These are phyloP conservation scores for Hippopotamyrus pictus DNA, from an alignment of 2,797 vertebrate genomes.

Conservation along the genomic window DNA sequence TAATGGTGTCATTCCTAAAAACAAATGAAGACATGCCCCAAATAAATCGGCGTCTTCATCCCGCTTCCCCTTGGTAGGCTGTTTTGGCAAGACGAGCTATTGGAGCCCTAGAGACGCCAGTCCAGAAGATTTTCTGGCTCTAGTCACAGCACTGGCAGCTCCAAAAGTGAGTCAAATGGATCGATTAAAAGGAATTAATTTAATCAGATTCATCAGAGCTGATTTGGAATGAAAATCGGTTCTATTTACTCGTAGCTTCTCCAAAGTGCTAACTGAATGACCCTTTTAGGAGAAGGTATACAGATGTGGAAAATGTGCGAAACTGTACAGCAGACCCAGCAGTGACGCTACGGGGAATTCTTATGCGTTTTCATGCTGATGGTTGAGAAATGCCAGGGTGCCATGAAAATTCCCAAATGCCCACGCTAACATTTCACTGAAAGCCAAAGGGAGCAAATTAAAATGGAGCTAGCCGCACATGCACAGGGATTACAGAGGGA, in stretches of 20 bases:
- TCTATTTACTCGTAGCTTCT: neutral
- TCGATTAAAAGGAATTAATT: conserved; percentile 1
- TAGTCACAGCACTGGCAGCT: neutral
- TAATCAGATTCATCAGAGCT: neutral
- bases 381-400: neutral
- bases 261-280: neutral
- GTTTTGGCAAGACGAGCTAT: neutral
- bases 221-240: neutral
- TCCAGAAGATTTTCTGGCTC: neutral
- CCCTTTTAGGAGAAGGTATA: neutral
- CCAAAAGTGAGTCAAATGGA: neutral
- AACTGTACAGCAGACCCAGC: neutral
- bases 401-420: neutral
- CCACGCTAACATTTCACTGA: neutral
- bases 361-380: neutral
- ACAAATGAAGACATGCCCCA: neutral
- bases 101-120: neutral
- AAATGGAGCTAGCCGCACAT: neutral
- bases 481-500: neutral
- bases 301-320: neutral
- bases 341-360: neutral
- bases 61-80: neutral
- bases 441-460: neutral
- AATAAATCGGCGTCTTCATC: neutral
- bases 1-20: neutral